A percentile compares a stretch with the other conserved stretches of the same genome.
Evolutionary conservation across 2,888 invertebrate species (phyloP).

Genomic region (Eutolmus rufibarbis): DNA sequence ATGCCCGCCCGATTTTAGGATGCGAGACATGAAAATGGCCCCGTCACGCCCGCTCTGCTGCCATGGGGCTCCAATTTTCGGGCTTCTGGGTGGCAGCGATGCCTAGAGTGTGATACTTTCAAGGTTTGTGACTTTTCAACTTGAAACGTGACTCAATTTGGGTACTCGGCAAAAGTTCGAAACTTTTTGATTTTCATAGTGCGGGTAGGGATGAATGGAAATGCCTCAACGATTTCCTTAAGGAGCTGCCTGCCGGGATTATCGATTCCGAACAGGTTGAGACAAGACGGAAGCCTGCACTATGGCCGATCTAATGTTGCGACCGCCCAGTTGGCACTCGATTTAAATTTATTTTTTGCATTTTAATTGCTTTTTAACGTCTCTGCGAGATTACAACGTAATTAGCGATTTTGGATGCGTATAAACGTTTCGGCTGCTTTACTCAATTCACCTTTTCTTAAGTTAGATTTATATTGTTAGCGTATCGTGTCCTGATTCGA

Average conservation of each 20-base stretch:
- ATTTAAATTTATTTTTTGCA: conserved; percentile 23
- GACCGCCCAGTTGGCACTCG: neutral
- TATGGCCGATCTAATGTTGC: neutral
- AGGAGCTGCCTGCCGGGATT: neutral
- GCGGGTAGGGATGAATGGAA: neutral
- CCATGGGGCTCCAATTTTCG: neutral
- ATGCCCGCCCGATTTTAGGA: conserved; percentile 21
- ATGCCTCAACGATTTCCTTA: neutral
- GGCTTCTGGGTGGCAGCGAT: neutral
- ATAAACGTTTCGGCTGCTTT: neutral
- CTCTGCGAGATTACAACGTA: neutral
- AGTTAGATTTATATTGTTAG: neutral
- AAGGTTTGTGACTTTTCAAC: conserved; percentile 44
- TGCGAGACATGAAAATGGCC: conserved; percentile 17
- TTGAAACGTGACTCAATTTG: conserved; percentile 47
- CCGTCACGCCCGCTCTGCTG: neutral
- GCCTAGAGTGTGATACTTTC: conserved; percentile 1
- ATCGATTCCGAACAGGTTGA: conserved; percentile 18
- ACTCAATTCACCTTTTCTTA: neutral
- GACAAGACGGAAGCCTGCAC: neutral
- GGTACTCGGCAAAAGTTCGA: conserved; percentile 33
- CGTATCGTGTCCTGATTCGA: neutral
- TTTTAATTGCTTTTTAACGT: neutral
- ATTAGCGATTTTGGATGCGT: neutral
- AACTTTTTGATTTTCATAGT: conserved; percentile 38